Evolutionary conservation across 2,113 vertebrate genomes (phyloP), one percentile per base, ranked within the genome.

Genomic region (Carassius gibelio): DNA sequence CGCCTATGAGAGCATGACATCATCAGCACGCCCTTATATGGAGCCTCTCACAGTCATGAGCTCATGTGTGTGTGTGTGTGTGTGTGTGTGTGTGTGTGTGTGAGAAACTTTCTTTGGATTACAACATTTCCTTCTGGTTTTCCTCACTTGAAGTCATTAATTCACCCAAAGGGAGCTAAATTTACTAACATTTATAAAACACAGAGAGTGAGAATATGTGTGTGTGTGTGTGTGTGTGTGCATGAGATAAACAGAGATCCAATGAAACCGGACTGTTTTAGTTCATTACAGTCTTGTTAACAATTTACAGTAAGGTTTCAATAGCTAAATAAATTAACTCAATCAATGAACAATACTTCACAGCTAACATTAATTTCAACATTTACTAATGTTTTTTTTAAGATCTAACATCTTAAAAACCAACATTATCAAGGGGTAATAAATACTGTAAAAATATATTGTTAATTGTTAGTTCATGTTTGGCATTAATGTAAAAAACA

Each of bases 21-120:
- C 98, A 99, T 94, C 91, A 95, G 4, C 94, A 93, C 94, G 92
- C 79, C 98, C 98, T 94, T 98, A 97, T 97, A 97, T 96, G 97
- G 97, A 92, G 92, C 62, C 94, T 94, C 90, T 85, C 93, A 91
- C 91, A 90, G 92, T 50, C 83, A 78, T 89, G 88, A 66, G 66
- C 75, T 88, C 86, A 90, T 48, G 10, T 0, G 45, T 77, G 80
- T 23, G 62, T 42, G 36, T 66, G 74, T 82, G 84, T 80, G 87
- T 82, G 84, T 75, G 52, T 38, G 5, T 38, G 36, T 38, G 36
- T 38, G 92, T 75, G 50, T 15, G 50, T 4, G 50, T 88, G 36
- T 84, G 92, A 84, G 66, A 69, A 69, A 69, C 66, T 21, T 69
- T 59, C 91, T 89, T 89, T 75, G 75, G 84, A 90, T 92, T 92